These are phyloP conservation scores for Koerneria pararmatus DNA, from an alignment of 2,888 invertebrate genomes.

Conservation along the genomic window DNA sequence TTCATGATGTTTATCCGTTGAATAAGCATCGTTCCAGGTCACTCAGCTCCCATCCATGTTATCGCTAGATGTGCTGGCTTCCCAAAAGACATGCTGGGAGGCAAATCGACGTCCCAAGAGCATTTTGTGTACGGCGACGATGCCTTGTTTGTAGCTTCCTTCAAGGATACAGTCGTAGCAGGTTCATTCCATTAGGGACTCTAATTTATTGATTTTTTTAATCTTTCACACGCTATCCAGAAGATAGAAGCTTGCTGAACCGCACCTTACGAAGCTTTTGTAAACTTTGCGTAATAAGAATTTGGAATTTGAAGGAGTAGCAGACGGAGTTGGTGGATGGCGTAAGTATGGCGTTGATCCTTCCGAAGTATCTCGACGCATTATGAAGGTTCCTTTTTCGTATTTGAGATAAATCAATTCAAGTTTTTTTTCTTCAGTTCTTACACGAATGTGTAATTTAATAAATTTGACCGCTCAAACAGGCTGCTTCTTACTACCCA, in stretches of 20 bases:
- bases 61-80: conserved; percentile 54
- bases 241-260: neutral
- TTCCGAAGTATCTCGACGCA: conserved; percentile 85
- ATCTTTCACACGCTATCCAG: neutral
- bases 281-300: neutral
- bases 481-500: no score
- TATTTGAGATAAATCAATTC: neutral
- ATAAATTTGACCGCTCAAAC: no score
- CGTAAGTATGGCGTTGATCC: conserved; percentile 94
- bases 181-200: conserved; percentile 66
- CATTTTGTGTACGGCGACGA: conserved; percentile 91
- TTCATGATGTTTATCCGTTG: no score
- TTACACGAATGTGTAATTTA: neutral
- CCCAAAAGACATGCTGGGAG: conserved; percentile 43
- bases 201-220: neutral
- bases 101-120: conserved; percentile 49
- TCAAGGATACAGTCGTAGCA: conserved; percentile 81
- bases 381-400: conserved; percentile 75
- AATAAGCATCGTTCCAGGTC: conserved; percentile 18
- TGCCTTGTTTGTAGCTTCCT: conserved; percentile 82
- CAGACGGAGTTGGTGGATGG: conserved; percentile 98
- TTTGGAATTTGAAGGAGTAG: conserved; percentile 73
- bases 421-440: neutral
- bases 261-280: neutral
- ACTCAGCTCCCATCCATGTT: conserved; percentile 33